Evolutionary conservation across 2,888 invertebrate species (phyloP).

Genomic region (Piscicola geometra): DNA sequence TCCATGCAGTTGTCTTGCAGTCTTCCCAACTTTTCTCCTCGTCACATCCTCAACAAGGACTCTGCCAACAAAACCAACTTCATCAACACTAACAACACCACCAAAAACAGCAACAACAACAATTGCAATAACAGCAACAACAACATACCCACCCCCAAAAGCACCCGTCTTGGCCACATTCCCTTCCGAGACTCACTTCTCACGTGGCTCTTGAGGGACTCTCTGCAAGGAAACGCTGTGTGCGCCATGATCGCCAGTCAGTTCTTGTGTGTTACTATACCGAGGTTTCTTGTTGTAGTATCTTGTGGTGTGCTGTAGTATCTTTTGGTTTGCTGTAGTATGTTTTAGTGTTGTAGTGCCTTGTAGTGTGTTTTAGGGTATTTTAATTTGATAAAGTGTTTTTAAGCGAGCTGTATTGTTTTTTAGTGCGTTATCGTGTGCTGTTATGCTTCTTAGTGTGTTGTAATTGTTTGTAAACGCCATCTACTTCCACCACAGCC

Average conservation of each 20-base stretch:
- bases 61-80: background rate
- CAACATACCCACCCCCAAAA: background rate
- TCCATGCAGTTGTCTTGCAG: slow-evolving; percentile 19
- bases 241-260: slow-evolving; percentile 76
- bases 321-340: too few species aligned
- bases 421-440: too few species aligned
- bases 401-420: too few species aligned
- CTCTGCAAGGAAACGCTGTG: slow-evolving; percentile 71
- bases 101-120: slow-evolving; percentile 26
- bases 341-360: background rate
- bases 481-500: too few species aligned
- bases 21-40: slow-evolving; percentile 29
- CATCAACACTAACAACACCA: background rate
- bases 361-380: background rate
- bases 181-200: slow-evolving; percentile 75
- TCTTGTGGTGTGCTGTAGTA: background rate
- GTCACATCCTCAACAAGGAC: background rate
- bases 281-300: background rate
- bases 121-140: slow-evolving; percentile 11
- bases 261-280: slow-evolving; percentile 52
- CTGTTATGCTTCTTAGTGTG: too few species aligned
- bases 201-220: slow-evolving; percentile 76
- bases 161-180: slow-evolving; percentile 59
- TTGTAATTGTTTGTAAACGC: too few species aligned
- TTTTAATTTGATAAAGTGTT: background rate